These are phyloP conservation scores for Dendronephthya gigantea DNA, from an alignment of 64 coral and sea anemone species.

Conservation along the genomic window DNA sequence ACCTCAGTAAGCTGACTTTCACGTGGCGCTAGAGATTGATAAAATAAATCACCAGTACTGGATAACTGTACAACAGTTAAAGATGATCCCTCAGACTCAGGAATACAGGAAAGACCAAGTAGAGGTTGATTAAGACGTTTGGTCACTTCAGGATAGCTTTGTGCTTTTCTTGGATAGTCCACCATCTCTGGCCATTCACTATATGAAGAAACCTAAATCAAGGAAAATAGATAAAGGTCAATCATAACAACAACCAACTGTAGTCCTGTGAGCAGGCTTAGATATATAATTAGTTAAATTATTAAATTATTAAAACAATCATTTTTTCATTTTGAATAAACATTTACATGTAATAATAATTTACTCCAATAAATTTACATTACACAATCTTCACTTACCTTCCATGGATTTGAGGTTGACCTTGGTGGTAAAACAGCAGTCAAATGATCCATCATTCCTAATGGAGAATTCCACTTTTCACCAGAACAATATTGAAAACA, in stretches of 20 bases:
- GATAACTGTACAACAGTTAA: constrained; percentile 74
- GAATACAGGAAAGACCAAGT: constrained; percentile 48
- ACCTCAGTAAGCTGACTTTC: background rate
- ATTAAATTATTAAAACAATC: no score
- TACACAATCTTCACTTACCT: no score
- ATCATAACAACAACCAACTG: background rate
- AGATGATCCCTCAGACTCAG: constrained; percentile 16
- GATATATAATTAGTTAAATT: background rate
- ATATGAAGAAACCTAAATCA: constrained; percentile 71
- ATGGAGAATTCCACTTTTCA: background rate
- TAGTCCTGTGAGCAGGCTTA: background rate
- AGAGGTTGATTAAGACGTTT: constrained; percentile 48
- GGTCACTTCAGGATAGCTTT: constrained; percentile 11
- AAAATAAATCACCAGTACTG: constrained; percentile 57
- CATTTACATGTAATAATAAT: background rate
- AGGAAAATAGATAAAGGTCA: background rate
- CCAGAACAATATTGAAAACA: constrained; percentile 68
- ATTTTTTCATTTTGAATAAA: background rate
- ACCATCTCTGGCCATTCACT: constrained; percentile 60
- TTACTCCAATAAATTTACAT: no score
- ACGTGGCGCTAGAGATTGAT: constrained; percentile 50
- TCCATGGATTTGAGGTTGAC: constrained; percentile 70
- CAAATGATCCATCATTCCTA: background rate
- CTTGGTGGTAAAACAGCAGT: constrained; percentile 34
- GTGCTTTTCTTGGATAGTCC: background rate